These are phyloP conservation scores for Salmo trutta DNA, from an alignment of 2,797 vertebrate genomes.

Conservation along the genomic window DNA sequence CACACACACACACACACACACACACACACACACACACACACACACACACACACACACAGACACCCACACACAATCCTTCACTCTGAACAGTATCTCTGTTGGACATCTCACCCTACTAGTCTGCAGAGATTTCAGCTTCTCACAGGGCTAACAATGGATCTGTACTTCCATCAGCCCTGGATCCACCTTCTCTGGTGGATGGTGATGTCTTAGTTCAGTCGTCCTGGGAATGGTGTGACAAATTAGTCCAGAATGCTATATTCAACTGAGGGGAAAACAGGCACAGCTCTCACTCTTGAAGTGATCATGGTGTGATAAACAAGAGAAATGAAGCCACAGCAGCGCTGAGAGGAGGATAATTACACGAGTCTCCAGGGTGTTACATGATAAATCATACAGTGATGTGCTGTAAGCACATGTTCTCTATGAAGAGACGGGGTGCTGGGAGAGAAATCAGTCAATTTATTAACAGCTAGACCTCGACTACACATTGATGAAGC, in stretches of 20 bases:
- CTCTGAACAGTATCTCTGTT: conserved; percentile 18
- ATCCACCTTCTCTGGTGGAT: background rate
- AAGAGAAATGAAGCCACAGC: background rate
- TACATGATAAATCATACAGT: too few relatives aligned
- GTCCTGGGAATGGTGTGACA: too few relatives aligned
- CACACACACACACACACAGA: background rate
- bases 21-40: background rate
- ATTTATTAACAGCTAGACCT: too few relatives aligned
- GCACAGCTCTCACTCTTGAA: background rate
- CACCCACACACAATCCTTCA: conserved; percentile 4
- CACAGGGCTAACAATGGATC: background rate
- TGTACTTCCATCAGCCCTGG: background rate
- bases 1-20: background rate
- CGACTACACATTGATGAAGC: background rate
- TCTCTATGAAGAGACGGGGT: too few relatives aligned
- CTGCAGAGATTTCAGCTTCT: background rate
- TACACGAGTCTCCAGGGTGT: too few relatives aligned
- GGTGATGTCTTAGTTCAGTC: too few relatives aligned
- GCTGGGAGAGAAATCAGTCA: too few relatives aligned
- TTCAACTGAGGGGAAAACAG: background rate
- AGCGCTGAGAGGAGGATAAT: background rate
- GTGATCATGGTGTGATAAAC: too few relatives aligned
- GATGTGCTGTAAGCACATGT: too few relatives aligned
- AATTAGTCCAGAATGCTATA: too few relatives aligned
- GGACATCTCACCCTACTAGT: conserved; percentile 19